Base-by-base conservation (phyloP, 1,140 invertebrate genomes). In the Heliconius melpomene region DNA sequence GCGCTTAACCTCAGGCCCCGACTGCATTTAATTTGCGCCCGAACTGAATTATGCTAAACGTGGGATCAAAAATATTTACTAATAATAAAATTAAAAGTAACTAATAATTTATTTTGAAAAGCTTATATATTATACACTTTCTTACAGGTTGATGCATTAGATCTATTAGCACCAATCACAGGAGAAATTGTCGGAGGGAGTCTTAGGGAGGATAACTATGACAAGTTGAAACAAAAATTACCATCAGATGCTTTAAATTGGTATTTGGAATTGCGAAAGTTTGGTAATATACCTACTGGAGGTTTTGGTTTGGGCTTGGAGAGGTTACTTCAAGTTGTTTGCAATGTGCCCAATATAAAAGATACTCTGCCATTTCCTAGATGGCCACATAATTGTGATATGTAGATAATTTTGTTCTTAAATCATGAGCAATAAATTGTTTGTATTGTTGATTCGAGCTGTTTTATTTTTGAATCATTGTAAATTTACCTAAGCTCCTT, bases 281-380 rank as follows among this genome's bases (percentile, higher is more conserved):
- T 96, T 95, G 99, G 99, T 6, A 97, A 97, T 84, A 96, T 98
- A 72, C 96, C 98, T 1, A 98, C 98, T 54, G 98, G 97, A 26
- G 99, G 99, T 1, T 99, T 98, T 95, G 99, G 99, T 73, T 95
- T 99, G 88, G 99, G 99, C 13, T 97, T 99, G 89, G 99, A 99
- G 91, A 96, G 99, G 90, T 97, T 97, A 85, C 90, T 99, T 74
- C 98, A 99, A 94, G 95, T 96, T 70, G 74, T 99, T 6, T 96
- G 98, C 72, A 96, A 96, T 60, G 96, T 98, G 60, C 88, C 94
- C 38, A 99, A 98, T 92, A 99, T 99, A 81, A 98, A 98, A 95
- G 99, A 99, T 90, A 97, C 97, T 11, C 96, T 99, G 87, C 97
- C 98, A n/a, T 99, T 99, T 95, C 98, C 99, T 16, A 95, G 99